These are phyloP conservation scores for Acrobasis consociella DNA, from an alignment of 2,888 invertebrate species.

Conservation along the genomic window DNA sequence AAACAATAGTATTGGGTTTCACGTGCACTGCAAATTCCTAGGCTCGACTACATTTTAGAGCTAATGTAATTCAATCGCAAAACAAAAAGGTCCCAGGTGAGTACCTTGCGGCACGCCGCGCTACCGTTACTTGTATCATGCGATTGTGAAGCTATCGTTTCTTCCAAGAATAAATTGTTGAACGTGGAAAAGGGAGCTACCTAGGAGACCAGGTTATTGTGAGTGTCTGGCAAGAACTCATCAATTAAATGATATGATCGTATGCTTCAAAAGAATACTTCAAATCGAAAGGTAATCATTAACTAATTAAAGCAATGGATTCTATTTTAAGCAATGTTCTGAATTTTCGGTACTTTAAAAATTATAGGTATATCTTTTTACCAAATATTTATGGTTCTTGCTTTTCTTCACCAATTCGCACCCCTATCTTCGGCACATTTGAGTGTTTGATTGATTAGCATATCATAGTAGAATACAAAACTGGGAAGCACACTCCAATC, in stretches of 20 bases:
- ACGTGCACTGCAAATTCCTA: constrained; percentile 41
- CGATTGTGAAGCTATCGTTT: constrained; percentile 26
- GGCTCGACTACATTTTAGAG: constrained; percentile 38
- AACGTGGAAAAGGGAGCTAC: constrained; percentile 5
- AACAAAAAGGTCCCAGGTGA: constrained; percentile 54
- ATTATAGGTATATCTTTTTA: no score
- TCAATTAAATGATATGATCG: neutral
- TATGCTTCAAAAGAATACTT: neutral
- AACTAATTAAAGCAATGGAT: no score
- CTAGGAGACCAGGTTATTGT: neutral
- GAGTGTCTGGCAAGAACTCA: neutral
- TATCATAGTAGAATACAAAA: no score
- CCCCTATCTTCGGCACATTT: no score
- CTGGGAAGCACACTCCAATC: no score
- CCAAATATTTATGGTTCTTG: no score
- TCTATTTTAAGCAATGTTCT: no score
- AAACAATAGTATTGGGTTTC: constrained; percentile 56
- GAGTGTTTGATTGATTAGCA: no score
- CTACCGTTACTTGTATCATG: constrained; percentile 33
- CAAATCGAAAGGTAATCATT: no score
- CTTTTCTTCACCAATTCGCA: no score
- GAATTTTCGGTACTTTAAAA: no score
- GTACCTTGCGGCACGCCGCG: constrained; percentile 58
- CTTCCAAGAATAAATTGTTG: constrained; percentile 38
- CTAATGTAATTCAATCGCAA: constrained; percentile 38